A percentile compares a stretch with the other conserved stretches of the same genome.
phyloP scores from a whole-genome alignment of 1,140 invertebrate species.

The Aphelenchoides fujianensis region DNA sequence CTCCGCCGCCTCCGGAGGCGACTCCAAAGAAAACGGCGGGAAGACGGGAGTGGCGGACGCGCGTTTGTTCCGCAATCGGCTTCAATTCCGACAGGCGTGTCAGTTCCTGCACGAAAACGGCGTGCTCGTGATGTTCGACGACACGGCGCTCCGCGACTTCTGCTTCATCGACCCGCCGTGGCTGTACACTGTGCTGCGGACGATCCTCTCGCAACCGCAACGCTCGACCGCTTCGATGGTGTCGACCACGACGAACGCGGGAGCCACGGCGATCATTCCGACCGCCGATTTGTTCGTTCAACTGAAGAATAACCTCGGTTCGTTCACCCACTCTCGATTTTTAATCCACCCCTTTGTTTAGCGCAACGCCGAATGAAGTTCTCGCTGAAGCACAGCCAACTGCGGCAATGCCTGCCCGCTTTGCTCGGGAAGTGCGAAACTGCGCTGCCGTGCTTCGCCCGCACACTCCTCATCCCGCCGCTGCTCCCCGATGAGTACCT shows the following conservation, averaged over 20 bases:
- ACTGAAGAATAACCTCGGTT: conserved; percentile 71
- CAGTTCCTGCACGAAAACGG: conserved; percentile 96
- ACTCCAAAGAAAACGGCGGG: neutral
- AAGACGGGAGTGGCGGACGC: neutral
- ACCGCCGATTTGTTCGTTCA: conserved; percentile 86
- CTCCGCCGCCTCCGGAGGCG: neutral
- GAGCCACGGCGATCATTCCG: conserved; percentile 86
- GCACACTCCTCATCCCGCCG: conserved; percentile 84
- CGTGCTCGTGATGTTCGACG: conserved; percentile 93
- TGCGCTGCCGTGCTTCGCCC: conserved; percentile 89
- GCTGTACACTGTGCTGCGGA: conserved; percentile 85
- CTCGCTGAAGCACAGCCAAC: conserved; percentile 23
- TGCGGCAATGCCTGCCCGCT: conserved; percentile 77
- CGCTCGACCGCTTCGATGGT: neutral
- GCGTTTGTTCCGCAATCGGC: conserved; percentile 75
- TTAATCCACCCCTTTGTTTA: neutral
- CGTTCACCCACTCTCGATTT: too few species aligned
- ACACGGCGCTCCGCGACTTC: conserved; percentile 86
- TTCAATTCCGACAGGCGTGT: conserved; percentile 89
- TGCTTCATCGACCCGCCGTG: conserved; percentile 95
- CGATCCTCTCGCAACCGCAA: neutral
- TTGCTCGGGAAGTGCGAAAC: conserved; percentile 94
- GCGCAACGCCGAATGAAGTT: conserved; percentile 6
- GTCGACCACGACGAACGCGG: conserved; percentile 64
- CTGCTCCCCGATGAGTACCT: conserved; percentile 80